Base-by-base conservation (phyloP, 2,888 invertebrate species). In the Orchesellides sinensis region DNA sequence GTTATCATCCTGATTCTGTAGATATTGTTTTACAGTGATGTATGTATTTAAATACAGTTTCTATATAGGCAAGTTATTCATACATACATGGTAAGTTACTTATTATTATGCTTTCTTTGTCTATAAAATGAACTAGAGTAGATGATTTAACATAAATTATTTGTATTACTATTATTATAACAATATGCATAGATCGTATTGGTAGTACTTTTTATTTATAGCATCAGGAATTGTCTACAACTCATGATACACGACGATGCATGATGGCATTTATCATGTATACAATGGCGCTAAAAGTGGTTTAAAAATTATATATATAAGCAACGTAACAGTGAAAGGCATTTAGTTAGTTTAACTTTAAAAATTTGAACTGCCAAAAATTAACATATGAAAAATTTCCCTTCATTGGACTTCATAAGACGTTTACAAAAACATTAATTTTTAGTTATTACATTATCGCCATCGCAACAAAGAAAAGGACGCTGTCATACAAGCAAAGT, bases 301-400 rank as follows among this genome's bases (percentile, higher is more conserved):
- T 14, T 59, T 14, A 59, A 32, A 23, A 32, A 32, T 59, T 21
- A 49, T 17, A n/a, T 12, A 49, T 40, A 35, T 65, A 75, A 75
- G 75, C 75, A 75, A 54, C 66, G 29, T 68, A 68, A 47, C n/a
- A 6, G n/a, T n/a, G 45, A 77, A 61, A 68, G 56, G 77, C 77
- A 77, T 68, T 68, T n/a, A n/a, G 59, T 68, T 68, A 59, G 56
- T 69, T 29, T 54, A 21, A 47, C 45, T 35, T 68, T 19, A 21
- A 56, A 66, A 66, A 68, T 45, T 40, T n/a, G n/a, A n/a, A 40
- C 40, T 40, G 40, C n/a, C n/a, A n/a, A n/a, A n/a, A n/a, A n/a
- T n/a, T n/a, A n/a, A n/a, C n/a, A n/a, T n/a, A n/a, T n/a, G n/a
- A n/a, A n/a, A n/a, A n/a, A n/a, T n/a, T n/a, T n/a, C n/a, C n/a